These are phyloP conservation scores for Lycaena phlaeas DNA, from an alignment of 2,888 invertebrate genomes.

Conservation along the genomic window DNA sequence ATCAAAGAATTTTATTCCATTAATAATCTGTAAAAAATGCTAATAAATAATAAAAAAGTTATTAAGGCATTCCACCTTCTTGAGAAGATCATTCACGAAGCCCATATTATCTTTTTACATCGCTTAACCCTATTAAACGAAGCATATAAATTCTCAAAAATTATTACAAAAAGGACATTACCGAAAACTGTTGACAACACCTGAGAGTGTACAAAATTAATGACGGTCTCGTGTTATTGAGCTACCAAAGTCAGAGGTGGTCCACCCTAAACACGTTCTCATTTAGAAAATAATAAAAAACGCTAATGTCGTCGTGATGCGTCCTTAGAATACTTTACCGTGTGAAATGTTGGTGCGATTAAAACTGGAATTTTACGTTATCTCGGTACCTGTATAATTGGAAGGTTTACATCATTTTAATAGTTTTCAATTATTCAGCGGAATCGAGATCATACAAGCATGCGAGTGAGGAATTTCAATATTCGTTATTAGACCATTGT, in stretches of 20 bases:
- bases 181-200: constrained; percentile 61
- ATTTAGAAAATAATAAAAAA: constrained; percentile 30
- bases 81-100: constrained; percentile 2
- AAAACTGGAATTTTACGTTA: constrained; percentile 33
- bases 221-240: constrained; percentile 50
- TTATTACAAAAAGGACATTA: constrained; percentile 34
- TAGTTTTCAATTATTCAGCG: constrained; percentile 17
- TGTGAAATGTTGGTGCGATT: constrained; percentile 53
- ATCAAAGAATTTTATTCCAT: background rate
- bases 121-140: constrained; percentile 6
- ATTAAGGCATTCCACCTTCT: background rate
- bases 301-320: constrained; percentile 32
- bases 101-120: constrained; percentile 3
- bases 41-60: background rate
- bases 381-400: constrained; percentile 24
- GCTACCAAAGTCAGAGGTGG: constrained; percentile 67
- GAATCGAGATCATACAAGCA: constrained; percentile 4
- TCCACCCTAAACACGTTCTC: constrained; percentile 44
- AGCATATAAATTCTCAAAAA: constrained; percentile 46
- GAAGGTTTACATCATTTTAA: constrained; percentile 21
- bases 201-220: constrained; percentile 63
- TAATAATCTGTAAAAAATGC: constrained; percentile 2
- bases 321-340: constrained; percentile 36
- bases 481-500: too few species aligned
- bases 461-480: background rate